Base-by-base conservation (phyloP, 2,888 invertebrate genomes). In the Dinocampus coccinellae region DNA sequence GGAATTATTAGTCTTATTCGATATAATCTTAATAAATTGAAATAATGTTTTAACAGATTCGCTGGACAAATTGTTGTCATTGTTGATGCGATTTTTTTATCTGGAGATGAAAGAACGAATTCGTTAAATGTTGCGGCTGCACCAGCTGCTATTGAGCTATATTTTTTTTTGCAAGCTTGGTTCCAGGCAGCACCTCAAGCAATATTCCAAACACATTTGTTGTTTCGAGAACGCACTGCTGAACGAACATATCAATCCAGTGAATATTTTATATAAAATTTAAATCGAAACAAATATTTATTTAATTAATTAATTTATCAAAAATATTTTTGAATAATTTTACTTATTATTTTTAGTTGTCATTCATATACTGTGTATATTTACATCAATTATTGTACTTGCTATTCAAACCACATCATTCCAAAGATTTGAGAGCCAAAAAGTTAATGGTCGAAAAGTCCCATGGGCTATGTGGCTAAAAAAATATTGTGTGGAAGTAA, bases 381-480 rank as follows among this genome's bases (percentile, higher is more conserved):
- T 92, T 1, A 90, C 92, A 76, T 93, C 94, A 1, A 88, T 93
- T 39, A 88, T 92, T 29, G 90, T 93, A 81, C 89, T 94, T 88
- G 92, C 94, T 0, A 90, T 91, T 69, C 92, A 92, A 47, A 93
- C 93, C 16, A 91, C 93, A 29, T 88, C 91, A 26, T 95, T 93
- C 81, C 92, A 94, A 86, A 90, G 94, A 82, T 94, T 94, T 82
- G 94, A 94, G 87, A 92, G 94, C 76, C 94, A 95, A 87, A 93
- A 93, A 80, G 82, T 93, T 36, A 91, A 91, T 65, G 94, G 94
- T 0, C 90, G 92, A 60, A 90, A 90, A 81, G 92, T 94, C 85
- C 94, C 94, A 1, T 95, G 95, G 95, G 90, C 90, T 24, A 89
- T 84, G 84, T 87, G 87, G 87, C 75, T 87, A 33, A 85, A 86